A percentile compares a stretch with the other conserved stretches of the same genome.
Conservation (phyloP, 1,140 invertebrate species). For the Eupeodes corollae region DNA sequence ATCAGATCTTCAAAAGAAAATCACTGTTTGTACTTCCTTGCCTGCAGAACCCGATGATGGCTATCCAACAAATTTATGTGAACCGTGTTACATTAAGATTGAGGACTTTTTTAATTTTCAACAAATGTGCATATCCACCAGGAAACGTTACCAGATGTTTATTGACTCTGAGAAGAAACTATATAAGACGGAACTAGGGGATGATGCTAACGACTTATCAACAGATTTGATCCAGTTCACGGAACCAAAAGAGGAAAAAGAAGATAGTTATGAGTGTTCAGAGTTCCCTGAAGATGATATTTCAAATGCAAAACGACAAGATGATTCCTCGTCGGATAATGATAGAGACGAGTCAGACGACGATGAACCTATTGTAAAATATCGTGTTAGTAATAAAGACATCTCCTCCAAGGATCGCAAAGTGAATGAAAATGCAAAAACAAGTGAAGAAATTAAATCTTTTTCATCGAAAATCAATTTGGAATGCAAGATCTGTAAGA, state of each 20-base stretch:
- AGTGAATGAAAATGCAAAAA: neutral
- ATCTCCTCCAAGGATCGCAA: neutral
- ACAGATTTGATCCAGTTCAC: neutral
- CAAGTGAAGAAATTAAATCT: neutral
- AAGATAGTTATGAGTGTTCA: neutral
- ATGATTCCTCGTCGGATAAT: too few relatives aligned
- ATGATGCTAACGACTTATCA: too few relatives aligned
- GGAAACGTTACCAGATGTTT: conserved; percentile 10
- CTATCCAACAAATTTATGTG: conserved; percentile 16
- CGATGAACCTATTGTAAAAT: neutral
- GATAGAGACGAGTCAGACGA: too few relatives aligned
- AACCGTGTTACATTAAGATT: conserved; percentile 14
- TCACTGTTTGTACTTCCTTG: conserved; percentile 26
- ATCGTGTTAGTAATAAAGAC: neutral
- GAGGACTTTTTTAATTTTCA: conserved; percentile 20
- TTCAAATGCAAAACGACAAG: neutral
- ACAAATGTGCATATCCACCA: conserved; percentile 14
- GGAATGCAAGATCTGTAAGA: conserved; percentile 15
- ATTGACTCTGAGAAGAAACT: neutral
- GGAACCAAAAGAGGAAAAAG: conserved; percentile 1
- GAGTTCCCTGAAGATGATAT: neutral
- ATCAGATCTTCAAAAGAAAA: conserved; percentile 30
- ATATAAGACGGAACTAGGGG: conserved; percentile 3
- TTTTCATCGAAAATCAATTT: neutral
- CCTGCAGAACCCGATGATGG: conserved; percentile 21